Evolutionary conservation across 2,888 invertebrate genomes (phyloP), one percentile per base, ranked within the genome.

Genomic region (Biston stratarius): DNA sequence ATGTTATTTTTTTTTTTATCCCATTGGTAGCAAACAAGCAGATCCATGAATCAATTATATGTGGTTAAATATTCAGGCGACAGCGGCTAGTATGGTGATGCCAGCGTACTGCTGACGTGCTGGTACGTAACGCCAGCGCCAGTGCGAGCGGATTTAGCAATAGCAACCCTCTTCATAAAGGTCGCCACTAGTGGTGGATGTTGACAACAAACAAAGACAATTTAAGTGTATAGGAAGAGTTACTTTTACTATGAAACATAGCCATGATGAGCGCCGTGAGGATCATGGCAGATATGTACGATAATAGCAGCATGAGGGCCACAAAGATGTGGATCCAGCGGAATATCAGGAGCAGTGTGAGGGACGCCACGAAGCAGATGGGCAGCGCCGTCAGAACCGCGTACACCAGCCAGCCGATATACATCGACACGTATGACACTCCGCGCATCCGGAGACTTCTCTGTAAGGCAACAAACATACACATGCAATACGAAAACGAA

Each of bases 281-380:
- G 15, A 87, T 80, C 86, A 90, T 89, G 6, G 91, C 85, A 0
- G 86, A 81, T n/a, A 83, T 70, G 70, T 92, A 92, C 0, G 82
- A 78, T 0, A 89, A 70, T 48, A 91, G 66, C 9, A 88, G 79
- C 48, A 88, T 52, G 34, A 92, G 69, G 0, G 87, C 85, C 58
- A 78, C 78, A 2, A 89, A n/a, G 14, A 91, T 71, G 58, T 91
- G 86, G 70, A 92, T 88, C 92, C 92, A 92, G 12, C 92, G 78
- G 81, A 92, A 92, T 69, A 91, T 86, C 44, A 90, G 80, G 66
- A 89, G 89, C 33, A 92, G 81, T 0, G 88, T 80, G 51, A 89
- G 66, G 56, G 87, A 73, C 0, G 83, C 89, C 9, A 91, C 78
- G 12, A 90, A 24, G 72, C 90, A 89, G 53, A 83, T 77, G 0